Evolutionary conservation across 2,888 invertebrate genomes (phyloP).

Genomic region (Papilio protenor): DNA sequence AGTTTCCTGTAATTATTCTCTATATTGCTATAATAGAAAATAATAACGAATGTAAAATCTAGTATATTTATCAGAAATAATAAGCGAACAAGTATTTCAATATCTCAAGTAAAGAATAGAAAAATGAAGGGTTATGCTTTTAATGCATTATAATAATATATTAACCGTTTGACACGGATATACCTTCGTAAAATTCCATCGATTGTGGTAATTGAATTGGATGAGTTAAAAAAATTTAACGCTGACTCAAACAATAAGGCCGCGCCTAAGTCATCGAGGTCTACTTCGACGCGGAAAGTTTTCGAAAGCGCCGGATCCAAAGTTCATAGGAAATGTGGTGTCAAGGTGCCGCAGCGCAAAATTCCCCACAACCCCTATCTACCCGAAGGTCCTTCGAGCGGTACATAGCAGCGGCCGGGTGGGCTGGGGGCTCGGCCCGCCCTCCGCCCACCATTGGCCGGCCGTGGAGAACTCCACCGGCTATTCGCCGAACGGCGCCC

Average conservation of each 20-base stretch:
- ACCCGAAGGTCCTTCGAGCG: slow-evolving; percentile 52
- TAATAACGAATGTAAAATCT: no score
- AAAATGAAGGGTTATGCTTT: not conserved
- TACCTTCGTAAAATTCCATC: not conserved
- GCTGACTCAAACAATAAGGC: slow-evolving; percentile 18
- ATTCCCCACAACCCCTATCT: slow-evolving; percentile 65
- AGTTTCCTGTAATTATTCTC: not conserved
- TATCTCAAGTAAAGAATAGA: not conserved
- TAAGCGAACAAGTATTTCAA: not conserved
- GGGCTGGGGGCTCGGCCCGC: slow-evolving; percentile 64
- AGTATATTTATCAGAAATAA: not conserved
- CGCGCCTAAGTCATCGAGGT: slow-evolving; percentile 8
- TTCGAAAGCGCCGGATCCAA: slow-evolving; percentile 25
- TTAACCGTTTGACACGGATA: not conserved
- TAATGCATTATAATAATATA: not conserved
- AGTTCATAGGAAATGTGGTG: slow-evolving; percentile 36
- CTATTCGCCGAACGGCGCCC: slow-evolving; percentile 69
- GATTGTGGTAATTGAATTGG: slow-evolving; percentile 11
- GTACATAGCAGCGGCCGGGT: slow-evolving; percentile 68
- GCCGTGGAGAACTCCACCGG: slow-evolving; percentile 61
- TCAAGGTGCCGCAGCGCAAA: slow-evolving; percentile 44
- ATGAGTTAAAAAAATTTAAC: slow-evolving; percentile 10
- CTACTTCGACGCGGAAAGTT: slow-evolving; percentile 28
- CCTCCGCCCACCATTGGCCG: slow-evolving; percentile 66
- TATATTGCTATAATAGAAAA: no score